These are phyloP conservation scores for Cataglyphis rosenhaueri DNA, from an alignment of 2,888 invertebrate genomes.

Conservation along the genomic window DNA sequence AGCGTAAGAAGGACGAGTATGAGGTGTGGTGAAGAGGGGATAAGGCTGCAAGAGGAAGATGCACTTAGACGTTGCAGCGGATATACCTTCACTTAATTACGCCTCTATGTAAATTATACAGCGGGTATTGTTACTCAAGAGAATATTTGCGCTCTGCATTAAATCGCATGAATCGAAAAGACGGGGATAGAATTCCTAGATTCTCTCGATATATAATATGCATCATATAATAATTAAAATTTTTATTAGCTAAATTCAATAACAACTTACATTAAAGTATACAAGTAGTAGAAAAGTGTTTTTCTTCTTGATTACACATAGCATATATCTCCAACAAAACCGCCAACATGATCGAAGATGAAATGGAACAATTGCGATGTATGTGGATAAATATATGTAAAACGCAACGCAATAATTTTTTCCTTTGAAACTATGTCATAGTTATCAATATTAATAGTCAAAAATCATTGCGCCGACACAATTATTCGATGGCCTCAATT, in stretches of 20 bases:
- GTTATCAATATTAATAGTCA: not conserved
- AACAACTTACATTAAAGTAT: slow-evolving; percentile 27
- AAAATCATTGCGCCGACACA: not conserved
- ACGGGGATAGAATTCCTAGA: not conserved
- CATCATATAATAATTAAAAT: slow-evolving; percentile 25
- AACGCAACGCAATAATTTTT: not conserved
- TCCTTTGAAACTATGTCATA: not conserved
- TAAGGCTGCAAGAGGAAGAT: not conserved
- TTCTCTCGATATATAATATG: not conserved
- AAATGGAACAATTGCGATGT: not conserved
- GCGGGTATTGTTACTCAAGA: not conserved
- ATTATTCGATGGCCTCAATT: slow-evolving; percentile 24
- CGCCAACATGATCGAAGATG: not conserved
- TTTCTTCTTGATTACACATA: not conserved
- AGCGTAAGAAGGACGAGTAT: not conserved
- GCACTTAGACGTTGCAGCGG: slow-evolving; percentile 11
- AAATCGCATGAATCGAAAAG: not conserved
- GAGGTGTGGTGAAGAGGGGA: not conserved
- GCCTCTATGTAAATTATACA: slow-evolving; percentile 5
- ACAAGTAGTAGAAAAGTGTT: slow-evolving; percentile 23
- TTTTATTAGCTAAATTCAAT: slow-evolving; percentile 46
- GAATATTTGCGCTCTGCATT: not conserved
- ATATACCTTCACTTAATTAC: slow-evolving; percentile 11
- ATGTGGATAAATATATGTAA: not conserved
- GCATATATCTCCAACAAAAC: slow-evolving; percentile 17